phyloP scores from a whole-genome alignment of 2,113 vertebrate species.

The Cyanistes caeruleus region DNA sequence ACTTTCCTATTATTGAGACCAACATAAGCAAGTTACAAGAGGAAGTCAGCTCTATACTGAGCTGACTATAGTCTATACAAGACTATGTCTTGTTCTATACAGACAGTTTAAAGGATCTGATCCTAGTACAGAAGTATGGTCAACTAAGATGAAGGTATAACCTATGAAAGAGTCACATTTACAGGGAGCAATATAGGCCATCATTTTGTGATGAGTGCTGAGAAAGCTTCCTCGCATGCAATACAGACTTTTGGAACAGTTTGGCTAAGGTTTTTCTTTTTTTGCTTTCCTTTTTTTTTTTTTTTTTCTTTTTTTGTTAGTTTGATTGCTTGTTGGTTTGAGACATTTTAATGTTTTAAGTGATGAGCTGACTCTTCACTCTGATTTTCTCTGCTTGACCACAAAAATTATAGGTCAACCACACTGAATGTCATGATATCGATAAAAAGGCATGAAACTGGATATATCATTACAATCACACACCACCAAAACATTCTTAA shows the following conservation, averaged over 20 bases:
- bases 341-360: not conserved
- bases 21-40: not conserved
- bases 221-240: not conserved
- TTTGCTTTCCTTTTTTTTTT: rapidly evolving
- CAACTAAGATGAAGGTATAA: not conserved
- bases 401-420: not conserved
- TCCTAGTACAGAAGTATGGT: not conserved
- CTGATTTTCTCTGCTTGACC: not conserved
- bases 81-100: too few relatives aligned
- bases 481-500: not conserved
- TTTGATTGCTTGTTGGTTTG: not conserved
- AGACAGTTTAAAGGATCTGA: not conserved
- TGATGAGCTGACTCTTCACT: not conserved
- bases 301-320: not conserved
- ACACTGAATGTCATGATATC: not conserved
- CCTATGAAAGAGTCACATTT: not conserved
- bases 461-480: not conserved
- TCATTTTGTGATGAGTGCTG: not conserved
- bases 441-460: not conserved
- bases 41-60: not conserved
- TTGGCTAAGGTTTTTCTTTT: not conserved
- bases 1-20: not conserved
- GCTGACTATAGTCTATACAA: too few relatives aligned
- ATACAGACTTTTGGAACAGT: not conserved
- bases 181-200: not conserved